Evolutionary conservation across 2,888 invertebrate species (phyloP), one percentile per base, ranked within the genome.

Genomic region (Disparrhopalites patrizii): DNA sequence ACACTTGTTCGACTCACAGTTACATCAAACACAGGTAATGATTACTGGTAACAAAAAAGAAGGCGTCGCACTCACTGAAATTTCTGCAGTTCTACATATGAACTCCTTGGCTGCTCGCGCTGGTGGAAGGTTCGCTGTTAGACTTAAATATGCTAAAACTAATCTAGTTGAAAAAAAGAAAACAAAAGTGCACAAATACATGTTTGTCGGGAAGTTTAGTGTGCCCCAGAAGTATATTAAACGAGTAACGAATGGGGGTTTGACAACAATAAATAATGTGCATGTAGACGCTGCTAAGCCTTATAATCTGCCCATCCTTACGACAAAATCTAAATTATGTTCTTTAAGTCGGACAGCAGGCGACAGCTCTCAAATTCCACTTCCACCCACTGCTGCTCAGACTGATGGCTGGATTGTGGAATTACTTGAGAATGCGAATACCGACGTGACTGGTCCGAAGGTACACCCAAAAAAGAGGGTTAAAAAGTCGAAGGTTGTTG

Each of bases 101-200:
- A 40, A 51, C 5, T 36, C 54, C 10, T 31, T 70, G 8, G 65
- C 68, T n/a, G 56, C 71, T 18, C 52, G 71, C 28, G 51, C 67
- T n/a, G 68, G 67, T 10, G 51, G 38, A 40, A 61, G 71, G 1
- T 52, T 61, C 8, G 28, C 67, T 7, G 20, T 50, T 8, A 47
- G 47, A 40, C 38, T 67, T 18, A 68, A 70, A 52, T n/a, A 61
- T 8, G 63, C 63, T 0, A 55, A 20, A 8, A 40, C 66, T 18
- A 43, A 50, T 33, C 18, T 67, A n/a, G 70, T 66, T 18, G 68
- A 68, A 0, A 54, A 36, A 25, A 62, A 67, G 18, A 72, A 67
- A 51, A 72, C 67, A 4, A 72, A 70, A 64, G 51, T 63, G 2
- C n/a, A 65, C n/a, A 55, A 67, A 56, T 71, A 67, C 20, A 47